Conservation (phyloP, 2,888 invertebrate species). For the Pelosia muscerda region DNA sequence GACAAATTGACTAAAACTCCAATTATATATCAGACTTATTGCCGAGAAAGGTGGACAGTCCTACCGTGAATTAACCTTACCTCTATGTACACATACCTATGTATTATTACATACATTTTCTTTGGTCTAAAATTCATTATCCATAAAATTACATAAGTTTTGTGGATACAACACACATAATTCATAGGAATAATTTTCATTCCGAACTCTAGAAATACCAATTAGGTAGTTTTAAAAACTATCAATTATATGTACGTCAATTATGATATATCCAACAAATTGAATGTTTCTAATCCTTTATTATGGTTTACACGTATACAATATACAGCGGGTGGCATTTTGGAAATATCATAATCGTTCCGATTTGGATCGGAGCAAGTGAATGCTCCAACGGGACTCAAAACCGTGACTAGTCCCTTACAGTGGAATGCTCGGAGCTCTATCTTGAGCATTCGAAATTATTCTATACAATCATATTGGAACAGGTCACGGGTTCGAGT, state of each 20-base stretch:
- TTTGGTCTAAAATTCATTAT: neutral
- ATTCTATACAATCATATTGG: too few species aligned
- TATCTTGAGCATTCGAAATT: too few species aligned
- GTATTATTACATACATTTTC: too few species aligned
- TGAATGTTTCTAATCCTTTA: neutral
- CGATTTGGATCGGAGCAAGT: too few species aligned
- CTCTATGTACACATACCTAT: too few species aligned
- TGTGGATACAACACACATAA: neutral
- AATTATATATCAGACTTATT: neutral
- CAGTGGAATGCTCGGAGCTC: too few species aligned
- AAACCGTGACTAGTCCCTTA: too few species aligned
- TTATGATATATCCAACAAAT: neutral
- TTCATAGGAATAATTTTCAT: neutral
- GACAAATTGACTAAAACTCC: neutral
- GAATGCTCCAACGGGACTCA: too few species aligned
- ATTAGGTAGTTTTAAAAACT: constrained; percentile 6
- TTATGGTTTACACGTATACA: neutral
- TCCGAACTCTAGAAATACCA: neutral
- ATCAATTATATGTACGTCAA: neutral
- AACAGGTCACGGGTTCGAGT: too few species aligned
- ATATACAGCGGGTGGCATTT: neutral
- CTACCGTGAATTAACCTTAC: neutral
- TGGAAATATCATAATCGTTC: neutral
- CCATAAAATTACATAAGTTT: neutral
- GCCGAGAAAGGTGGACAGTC: too few species aligned